phyloP scores from a whole-genome alignment of 1,140 invertebrate genomes.

The Drosophila baimaii region DNA sequence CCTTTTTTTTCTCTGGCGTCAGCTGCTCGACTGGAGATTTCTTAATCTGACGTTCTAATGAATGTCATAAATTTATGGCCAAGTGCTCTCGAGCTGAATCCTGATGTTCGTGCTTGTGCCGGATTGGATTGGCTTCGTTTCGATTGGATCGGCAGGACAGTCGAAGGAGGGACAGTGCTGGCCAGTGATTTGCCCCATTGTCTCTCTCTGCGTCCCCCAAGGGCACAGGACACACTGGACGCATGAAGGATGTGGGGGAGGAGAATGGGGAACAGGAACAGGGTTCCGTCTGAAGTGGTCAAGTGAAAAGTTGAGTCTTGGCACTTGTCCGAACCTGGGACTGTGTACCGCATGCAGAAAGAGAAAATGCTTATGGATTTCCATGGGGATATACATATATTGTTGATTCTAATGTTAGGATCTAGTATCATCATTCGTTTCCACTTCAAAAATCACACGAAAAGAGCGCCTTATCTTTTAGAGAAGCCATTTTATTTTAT shows the following conservation, averaged over 20 bases:
- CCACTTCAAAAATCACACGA: too few species aligned
- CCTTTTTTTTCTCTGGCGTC: conserved; percentile 48
- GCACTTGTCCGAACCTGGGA: conserved; percentile 60
- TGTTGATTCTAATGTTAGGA: neutral
- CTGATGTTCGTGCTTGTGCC: conserved; percentile 5
- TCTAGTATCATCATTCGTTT: neutral
- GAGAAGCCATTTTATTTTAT: too few species aligned
- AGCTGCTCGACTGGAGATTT: conserved; percentile 77
- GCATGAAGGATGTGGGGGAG: conserved; percentile 10
- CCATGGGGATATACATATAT: too few species aligned
- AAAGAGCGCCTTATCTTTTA: too few species aligned
- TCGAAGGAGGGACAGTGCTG: conserved; percentile 39
- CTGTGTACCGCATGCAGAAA: conserved; percentile 9
- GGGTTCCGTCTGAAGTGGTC: conserved; percentile 68
- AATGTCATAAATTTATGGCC: conserved; percentile 84
- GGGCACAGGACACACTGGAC: conserved; percentile 13
- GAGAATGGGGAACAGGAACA: conserved; percentile 10
- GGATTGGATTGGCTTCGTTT: conserved; percentile 64
- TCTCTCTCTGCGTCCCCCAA: conserved; percentile 36
- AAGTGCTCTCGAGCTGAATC: conserved; percentile 48
- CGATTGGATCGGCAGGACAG: conserved; percentile 9
- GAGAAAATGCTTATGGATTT: neutral
- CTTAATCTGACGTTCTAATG: conserved; percentile 84
- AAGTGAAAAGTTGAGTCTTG: conserved; percentile 79
- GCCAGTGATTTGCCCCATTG: conserved; percentile 67